Conservation (phyloP, 2,113 vertebrate species). For the Entomyzon cyanotis region DNA sequence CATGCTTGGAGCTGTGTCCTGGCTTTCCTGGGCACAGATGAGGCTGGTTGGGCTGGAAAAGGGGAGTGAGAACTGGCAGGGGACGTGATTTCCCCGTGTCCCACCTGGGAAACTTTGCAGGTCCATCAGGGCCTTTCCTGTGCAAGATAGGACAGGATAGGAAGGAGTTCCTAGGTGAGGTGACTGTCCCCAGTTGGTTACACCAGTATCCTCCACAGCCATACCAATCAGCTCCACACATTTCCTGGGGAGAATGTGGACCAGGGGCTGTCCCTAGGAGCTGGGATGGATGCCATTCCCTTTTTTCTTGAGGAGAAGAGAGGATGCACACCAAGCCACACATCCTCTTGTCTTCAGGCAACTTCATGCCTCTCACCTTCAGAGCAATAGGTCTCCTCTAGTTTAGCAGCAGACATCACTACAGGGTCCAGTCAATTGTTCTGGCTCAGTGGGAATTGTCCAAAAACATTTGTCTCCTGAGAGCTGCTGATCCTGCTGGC, state of each 20-base stretch:
- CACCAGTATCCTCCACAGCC: neutral
- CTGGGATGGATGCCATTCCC: neutral
- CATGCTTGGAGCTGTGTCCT: neutral
- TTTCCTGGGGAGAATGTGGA: neutral
- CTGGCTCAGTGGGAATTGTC: neutral
- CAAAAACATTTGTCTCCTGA: neutral
- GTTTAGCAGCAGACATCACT: neutral
- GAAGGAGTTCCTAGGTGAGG: neutral
- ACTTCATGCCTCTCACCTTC: neutral
- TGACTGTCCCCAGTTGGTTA: neutral
- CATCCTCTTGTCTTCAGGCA: neutral
- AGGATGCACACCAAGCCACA: neutral
- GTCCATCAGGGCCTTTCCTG: neutral
- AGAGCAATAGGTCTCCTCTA: neutral
- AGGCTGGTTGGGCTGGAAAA: neutral
- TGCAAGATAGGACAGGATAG: rapidly evolving
- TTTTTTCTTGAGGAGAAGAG: neutral
- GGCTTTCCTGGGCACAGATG: neutral
- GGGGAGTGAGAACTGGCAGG: neutral
- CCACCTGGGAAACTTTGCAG: neutral
- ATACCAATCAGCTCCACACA: neutral
- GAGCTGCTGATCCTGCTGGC: neutral
- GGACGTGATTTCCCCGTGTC: neutral
- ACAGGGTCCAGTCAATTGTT: neutral
- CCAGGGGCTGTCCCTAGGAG: neutral